Base-by-base conservation (phyloP, 2,113 vertebrate genomes). In the Puma concolor region DNA sequence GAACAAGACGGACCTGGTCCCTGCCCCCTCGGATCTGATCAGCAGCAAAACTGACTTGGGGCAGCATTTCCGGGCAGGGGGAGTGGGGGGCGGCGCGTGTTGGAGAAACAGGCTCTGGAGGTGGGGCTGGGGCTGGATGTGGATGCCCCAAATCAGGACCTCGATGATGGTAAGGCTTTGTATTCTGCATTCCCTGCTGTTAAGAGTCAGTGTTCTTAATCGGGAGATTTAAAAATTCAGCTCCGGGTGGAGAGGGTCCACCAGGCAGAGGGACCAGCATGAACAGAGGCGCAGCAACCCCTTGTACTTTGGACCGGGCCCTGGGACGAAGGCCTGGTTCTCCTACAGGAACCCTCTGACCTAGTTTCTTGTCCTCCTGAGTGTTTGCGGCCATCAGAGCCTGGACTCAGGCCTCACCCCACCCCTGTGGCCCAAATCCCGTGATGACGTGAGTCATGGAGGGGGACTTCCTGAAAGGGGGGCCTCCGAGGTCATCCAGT, bases 331-430 rank as follows among this genome's bases (percentile, higher is more conserved):
- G 27, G 29, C 25, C 41, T 4, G 10, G 10, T 23, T 48, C 48
- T 21, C 57, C 44, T 10, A 1, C 5, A 19, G 17, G 54, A 79
- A 16, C 17, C n/a, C 54, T 50, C 66, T 91, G 91, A 44, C 83
- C 95, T 79, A 27, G 90, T 84, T 93, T 92, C 90, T 48, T 19
- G 31, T 41, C 16, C 94, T 72, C 33, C 48, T 67, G 63, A 21
- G 71, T 69, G 71, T 60, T 80, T 3, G 19, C 3, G 13, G 74
- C 82, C 41, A 5, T 44, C 64, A 11, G 48, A 50, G n/a, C 25
- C 64, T 38, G 77, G 90, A 69, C 29, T 50, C 64, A 3, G 81
- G 41, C 63, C 69, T 72, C 7, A 7, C 9, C n/a, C 80, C 2
- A 19, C 17, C 44, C 36, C 0, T 0, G 1, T 41, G 91, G 67